Base-by-base conservation (phyloP, 2,888 invertebrate genomes). In the Tricholauxania praeusta region DNA sequence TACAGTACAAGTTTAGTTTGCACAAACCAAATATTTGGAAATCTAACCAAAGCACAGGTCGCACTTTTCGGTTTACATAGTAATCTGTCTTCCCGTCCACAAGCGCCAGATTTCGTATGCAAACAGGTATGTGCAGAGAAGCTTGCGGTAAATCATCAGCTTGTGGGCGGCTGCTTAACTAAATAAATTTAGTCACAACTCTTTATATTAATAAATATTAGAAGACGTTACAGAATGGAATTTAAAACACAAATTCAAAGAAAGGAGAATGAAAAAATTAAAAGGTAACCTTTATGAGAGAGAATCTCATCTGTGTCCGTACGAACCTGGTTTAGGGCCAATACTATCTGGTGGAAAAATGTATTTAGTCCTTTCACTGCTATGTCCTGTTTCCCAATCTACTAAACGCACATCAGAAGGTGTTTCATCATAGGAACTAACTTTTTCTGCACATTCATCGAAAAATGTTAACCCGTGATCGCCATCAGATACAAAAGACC, bases 401-500 rank as follows among this genome's bases (percentile, higher is more conserved):
- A 98, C 89, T 77, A 98, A 88, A 77, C 91, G 90, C 59, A 92
- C 89, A 78, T 91, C 91, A 1, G 84, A 84, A 15, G 87, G 84
- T 19, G 85, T 85, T 79, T 92, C 92, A 77, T 89, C 89, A 74
- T 87, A 86, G 14, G 87, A 87, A 73, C 89, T 88, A 53, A 93
- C 89, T 85, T 94, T 92, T 83, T 97, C 97, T 10, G 95, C 93
- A 85, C 98, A 99, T 84, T 99, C 98, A 87, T 99, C 99, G 85
- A 99, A 99, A 88, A 97, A 97, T 15, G 95, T 96, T 72, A 99
- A 89, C 63, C 97, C 96, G 75, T 96, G 96, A 88, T 99, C 98
- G 81, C 95, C 96, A 84, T 98, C 98, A n/a, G 97, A 97, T 0
- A 98, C 97, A 88, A 99, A 99, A 79, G 98, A 98, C 22, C 99